Evolutionary conservation across 1,140 invertebrate species (phyloP), one percentile per base, ranked within the genome.

Genomic region (Zelostemma sp.): DNA sequence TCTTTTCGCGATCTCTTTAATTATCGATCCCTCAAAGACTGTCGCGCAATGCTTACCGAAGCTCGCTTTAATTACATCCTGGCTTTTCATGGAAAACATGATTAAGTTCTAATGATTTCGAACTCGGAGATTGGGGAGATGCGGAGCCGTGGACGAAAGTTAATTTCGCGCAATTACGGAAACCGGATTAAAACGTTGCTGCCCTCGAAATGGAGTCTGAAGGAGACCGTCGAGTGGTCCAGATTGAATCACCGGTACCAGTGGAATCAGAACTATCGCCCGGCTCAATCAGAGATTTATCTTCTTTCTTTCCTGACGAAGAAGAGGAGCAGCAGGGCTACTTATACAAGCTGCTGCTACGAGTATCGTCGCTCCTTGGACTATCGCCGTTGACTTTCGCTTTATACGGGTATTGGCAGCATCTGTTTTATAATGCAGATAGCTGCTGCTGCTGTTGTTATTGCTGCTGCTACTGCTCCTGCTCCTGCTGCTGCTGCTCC

Each of bases 401-500:
- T 83, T 77, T 81, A 79, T 81, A 81, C 74, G 79, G 77, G 56
- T 78, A 76, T 77, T 76, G 72, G 74, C 72, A 80, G 68, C 72
- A 74, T 74, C 76, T 81, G 80, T 76, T 82, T 82, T 82, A 79
- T 81, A 82, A 83, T 82, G 76, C 80, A 78, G 80, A 80, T 79
- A 70, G 59, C 15, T 15, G 38, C 65, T 57, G 61, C 47, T 66
- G 61, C 57, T 25, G 21, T 25, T 25, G 21, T 25, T 25, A 25
- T 25, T 25, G 21, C 21, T 60, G 73, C 58, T 64, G 49, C 45
- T 53, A 38, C 48, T n/a, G 73, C 72, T 63, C 59, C 66, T 53
- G 56, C 57, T 66, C 58, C 65, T 63, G 60, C 50, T 68, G 61
- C 56, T n/a, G n/a, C n/a, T n/a, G n/a, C n/a, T n/a, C n/a, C n/a